Evolutionary conservation across 2,797 vertebrate species (phyloP).

Genomic region (Limnodromus scolopaceus): DNA sequence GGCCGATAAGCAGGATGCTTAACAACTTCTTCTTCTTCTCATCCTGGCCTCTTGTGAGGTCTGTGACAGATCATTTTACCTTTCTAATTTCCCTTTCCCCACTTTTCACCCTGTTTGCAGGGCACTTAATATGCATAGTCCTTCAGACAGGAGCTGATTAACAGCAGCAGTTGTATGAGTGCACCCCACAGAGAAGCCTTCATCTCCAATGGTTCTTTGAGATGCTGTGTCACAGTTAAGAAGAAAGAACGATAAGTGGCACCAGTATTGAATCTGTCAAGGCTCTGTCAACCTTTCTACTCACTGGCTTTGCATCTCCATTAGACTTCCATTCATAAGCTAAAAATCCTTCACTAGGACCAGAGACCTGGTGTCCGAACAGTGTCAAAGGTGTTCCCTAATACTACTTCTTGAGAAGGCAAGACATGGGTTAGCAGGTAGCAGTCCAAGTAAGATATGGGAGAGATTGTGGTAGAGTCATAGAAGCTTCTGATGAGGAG

Average conservation of each 20-base stretch:
- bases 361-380: background rate
- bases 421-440: background rate
- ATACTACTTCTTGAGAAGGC: background rate
- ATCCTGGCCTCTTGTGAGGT: background rate
- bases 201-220: background rate
- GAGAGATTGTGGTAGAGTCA: background rate
- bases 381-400: background rate
- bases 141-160: background rate
- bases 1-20: background rate
- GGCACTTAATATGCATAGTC: background rate
- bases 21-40: background rate
- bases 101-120: background rate
- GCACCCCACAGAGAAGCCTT: background rate
- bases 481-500: background rate
- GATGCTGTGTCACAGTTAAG: background rate
- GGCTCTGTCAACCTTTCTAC: background rate
- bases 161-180: background rate
- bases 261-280: background rate
- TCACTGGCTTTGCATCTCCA: background rate
- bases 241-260: background rate
- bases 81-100: background rate
- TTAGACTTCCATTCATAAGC: background rate
- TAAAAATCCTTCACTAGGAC: background rate
- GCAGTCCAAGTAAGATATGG: background rate
- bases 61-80: background rate